A percentile compares a stretch with the other conserved stretches of the same genome.
phyloP scores from a whole-genome alignment of 2,113 vertebrate genomes.

The Chaetura pelagica region DNA sequence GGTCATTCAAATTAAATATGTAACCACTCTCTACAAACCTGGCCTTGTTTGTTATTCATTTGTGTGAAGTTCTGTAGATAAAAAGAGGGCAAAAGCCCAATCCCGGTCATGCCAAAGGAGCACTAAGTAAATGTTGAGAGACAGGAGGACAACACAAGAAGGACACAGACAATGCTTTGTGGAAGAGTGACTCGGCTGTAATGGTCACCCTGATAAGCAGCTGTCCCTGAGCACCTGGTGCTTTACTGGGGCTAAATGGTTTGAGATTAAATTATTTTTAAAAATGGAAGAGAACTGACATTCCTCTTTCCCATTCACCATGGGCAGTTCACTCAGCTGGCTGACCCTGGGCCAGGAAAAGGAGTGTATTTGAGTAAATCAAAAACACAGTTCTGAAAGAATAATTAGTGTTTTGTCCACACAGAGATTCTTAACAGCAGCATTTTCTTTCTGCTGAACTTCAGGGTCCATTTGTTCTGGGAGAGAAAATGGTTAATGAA shows the following conservation, averaged over 20 bases:
- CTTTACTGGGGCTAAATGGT: neutral
- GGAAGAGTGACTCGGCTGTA: accelerated
- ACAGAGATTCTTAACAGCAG: neutral
- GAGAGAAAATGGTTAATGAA: neutral
- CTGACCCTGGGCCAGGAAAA: neutral
- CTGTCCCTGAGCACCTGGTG: too few species aligned
- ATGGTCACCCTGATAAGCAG: neutral
- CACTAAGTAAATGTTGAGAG: accelerated
- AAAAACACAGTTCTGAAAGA: neutral
- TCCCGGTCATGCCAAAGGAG: accelerated
- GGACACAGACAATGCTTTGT: accelerated
- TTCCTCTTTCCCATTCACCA: neutral
- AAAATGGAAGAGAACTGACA: neutral
- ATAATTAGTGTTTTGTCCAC: neutral
- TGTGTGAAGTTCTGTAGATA: neutral
- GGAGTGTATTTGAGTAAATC: neutral
- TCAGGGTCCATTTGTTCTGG: neutral
- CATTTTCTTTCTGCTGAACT: neutral
- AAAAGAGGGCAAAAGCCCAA: accelerated
- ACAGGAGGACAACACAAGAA: accelerated
- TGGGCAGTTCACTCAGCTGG: neutral
- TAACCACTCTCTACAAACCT: too few species aligned
- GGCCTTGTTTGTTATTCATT: neutral
- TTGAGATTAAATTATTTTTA: neutral
- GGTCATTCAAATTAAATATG: accelerated